Conservation (phyloP, 1,140 invertebrate species). For the Drosophila micromelanica region DNA sequence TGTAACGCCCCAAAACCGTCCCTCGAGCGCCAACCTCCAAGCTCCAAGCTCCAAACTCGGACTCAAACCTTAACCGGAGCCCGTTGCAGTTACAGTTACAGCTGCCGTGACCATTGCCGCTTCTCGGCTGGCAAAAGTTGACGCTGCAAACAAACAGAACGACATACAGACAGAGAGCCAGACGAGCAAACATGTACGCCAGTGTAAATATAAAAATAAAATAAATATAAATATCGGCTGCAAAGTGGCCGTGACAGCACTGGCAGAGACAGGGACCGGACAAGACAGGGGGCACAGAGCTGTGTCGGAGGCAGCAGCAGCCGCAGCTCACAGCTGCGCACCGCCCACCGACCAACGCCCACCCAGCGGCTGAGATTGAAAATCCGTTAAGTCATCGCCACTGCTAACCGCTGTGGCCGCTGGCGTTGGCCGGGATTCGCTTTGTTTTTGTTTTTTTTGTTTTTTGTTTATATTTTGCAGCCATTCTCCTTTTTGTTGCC, state of each 20-base stretch:
- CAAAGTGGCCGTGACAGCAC: conserved; percentile 58
- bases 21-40: conserved; percentile 6
- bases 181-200: conserved; percentile 59
- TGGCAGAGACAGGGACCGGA: background rate
- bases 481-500: conserved; percentile 5
- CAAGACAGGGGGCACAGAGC: too few relatives aligned
- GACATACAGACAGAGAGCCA: conserved; percentile 43
- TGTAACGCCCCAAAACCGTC: conserved; percentile 57
- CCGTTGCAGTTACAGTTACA: conserved; percentile 7
- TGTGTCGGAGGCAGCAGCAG: conserved; percentile 16
- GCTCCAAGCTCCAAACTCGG: background rate
- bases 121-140: conserved; percentile 63
- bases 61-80: background rate
- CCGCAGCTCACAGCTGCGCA: conserved; percentile 21
- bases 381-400: conserved; percentile 82
- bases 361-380: conserved; percentile 69
- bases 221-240: conserved; percentile 82
- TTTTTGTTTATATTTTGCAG: conserved; percentile 11
- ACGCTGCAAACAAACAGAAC: conserved; percentile 67
- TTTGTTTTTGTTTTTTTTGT: background rate
- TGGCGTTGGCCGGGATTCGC: conserved; percentile 26
- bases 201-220: conserved; percentile 82
- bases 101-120: conserved; percentile 22
- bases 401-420: conserved; percentile 74
- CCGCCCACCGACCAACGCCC: background rate